phyloP scores from a whole-genome alignment of 2,888 invertebrate species.

The Zonitis immaculata region DNA sequence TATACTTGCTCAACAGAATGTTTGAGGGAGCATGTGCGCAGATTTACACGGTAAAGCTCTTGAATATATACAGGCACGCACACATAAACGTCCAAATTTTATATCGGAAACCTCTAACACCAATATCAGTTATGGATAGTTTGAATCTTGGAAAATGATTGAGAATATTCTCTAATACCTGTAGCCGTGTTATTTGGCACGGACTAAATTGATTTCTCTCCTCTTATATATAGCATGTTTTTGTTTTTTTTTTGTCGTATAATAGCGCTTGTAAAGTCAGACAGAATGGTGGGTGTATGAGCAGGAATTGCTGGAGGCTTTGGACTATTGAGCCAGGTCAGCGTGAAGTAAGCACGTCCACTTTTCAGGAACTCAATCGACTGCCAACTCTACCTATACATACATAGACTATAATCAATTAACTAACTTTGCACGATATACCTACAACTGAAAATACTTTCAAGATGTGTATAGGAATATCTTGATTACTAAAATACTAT shows the following conservation, averaged over 20 bases:
- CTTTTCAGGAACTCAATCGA: conserved; percentile 12
- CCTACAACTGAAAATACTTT: background rate
- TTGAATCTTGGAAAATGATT: conserved; percentile 10
- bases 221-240: no score
- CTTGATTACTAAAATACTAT: background rate
- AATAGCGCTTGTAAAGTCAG: no score
- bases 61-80: conserved; percentile 8
- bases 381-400: conserved; percentile 1
- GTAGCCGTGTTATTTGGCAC: conserved; percentile 28
- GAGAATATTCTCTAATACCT: conserved; percentile 28
- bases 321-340: conserved; percentile 30
- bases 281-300: no score
- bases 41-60: conserved; percentile 17
- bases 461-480: background rate
- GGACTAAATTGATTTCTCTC: conserved; percentile 23
- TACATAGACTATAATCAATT: conserved; percentile 9
- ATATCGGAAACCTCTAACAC: background rate
- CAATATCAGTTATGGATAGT: conserved; percentile 13
- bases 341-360: conserved; percentile 31
- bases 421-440: conserved; percentile 5
- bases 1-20: conserved; percentile 9
- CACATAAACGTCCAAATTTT: background rate
- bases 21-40: conserved; percentile 12
- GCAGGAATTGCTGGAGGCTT: conserved; percentile 13
- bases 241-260: no score